Evolutionary conservation across 2,113 vertebrate species (phyloP).

Genomic region (Pelecanus crispus): DNA sequence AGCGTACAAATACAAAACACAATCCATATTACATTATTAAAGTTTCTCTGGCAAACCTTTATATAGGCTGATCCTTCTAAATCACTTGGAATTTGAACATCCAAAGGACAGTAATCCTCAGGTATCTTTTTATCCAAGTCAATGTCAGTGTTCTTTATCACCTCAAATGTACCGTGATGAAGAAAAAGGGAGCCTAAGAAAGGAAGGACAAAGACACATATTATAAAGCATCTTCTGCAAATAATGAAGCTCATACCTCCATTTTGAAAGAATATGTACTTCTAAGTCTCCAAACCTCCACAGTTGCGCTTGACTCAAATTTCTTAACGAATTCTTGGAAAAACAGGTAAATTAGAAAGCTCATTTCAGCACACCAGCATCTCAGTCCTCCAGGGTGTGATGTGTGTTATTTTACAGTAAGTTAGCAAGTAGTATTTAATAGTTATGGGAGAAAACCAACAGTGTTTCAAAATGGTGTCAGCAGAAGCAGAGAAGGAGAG

Average conservation of each 20-base stretch:
- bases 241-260: neutral
- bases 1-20: neutral
- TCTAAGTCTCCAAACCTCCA: neutral
- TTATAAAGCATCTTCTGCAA: neutral
- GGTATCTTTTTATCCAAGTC: conserved; percentile 97
- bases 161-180: conserved; percentile 96
- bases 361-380: neutral
- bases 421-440: neutral
- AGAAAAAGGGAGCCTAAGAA: conserved; percentile 91
- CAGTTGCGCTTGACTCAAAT: neutral
- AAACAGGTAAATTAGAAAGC: neutral
- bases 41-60: conserved; percentile 75
- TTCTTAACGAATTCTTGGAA: neutral
- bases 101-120: conserved; percentile 94
- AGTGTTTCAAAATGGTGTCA: neutral
- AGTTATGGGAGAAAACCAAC: neutral
- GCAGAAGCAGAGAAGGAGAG: neutral
- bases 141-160: conserved; percentile 98
- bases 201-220: neutral
- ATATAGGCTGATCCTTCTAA: conserved; percentile 96
- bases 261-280: neutral
- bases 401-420: neutral
- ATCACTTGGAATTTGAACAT: conserved; percentile 96
- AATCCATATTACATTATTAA: neutral
- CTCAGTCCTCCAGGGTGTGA: neutral